These are phyloP conservation scores for Spilosoma lubricipeda DNA, from an alignment of 2,888 invertebrate genomes.

Conservation along the genomic window DNA sequence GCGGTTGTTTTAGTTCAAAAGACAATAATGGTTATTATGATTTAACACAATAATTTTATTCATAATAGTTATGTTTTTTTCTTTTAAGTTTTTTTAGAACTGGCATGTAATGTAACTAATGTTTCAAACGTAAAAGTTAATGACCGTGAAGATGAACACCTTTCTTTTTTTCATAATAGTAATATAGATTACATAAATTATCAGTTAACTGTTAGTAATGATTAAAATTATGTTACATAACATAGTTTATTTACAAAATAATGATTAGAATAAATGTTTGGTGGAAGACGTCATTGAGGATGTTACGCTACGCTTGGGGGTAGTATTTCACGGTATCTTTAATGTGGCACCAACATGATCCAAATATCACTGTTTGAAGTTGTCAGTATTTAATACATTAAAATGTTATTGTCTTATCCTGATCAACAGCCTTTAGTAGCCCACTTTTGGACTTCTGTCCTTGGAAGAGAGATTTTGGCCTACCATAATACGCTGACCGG, in stretches of 20 bases:
- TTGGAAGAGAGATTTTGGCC: too few relatives aligned
- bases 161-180: background rate
- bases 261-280: background rate
- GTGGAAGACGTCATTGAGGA: background rate
- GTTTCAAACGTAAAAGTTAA: constrained; percentile 12
- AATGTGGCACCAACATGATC: background rate
- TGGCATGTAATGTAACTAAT: constrained; percentile 2
- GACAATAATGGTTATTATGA: constrained; percentile 1
- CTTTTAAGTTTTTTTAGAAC: background rate
- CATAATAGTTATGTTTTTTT: background rate
- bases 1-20: background rate
- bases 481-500: too few relatives aligned
- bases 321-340: background rate
- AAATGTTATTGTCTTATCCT: too few relatives aligned
- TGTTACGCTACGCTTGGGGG: background rate
- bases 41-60: constrained; percentile 6
- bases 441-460: too few relatives aligned
- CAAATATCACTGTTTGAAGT: background rate
- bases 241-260: background rate
- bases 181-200: background rate
- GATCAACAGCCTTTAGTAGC: too few relatives aligned
- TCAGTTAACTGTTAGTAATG: background rate
- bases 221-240: background rate
- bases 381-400: background rate
- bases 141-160: background rate